phyloP scores from a whole-genome alignment of 2,797 vertebrate genomes.

The Potorous gilbertii region DNA sequence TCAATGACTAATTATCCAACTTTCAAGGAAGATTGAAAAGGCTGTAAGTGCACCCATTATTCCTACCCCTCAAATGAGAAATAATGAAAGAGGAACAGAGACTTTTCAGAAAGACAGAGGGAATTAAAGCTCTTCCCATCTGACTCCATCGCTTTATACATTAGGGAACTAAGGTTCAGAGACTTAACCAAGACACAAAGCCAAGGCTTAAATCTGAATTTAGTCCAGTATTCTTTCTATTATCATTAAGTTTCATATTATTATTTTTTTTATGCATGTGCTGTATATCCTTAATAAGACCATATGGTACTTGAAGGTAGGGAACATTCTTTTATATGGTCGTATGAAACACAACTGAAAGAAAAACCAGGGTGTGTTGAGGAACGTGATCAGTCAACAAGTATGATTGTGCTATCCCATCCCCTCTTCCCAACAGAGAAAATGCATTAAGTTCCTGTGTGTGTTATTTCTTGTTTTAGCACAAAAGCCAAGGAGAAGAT shows the following conservation, averaged over 20 bases:
- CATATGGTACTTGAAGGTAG: neutral
- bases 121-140: neutral
- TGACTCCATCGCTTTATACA: neutral
- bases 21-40: rapidly evolving
- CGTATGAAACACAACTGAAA: neutral
- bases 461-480: neutral
- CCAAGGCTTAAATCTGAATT: neutral
- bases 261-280: neutral
- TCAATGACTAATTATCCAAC: neutral
- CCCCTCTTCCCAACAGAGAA: neutral
- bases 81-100: constrained; percentile 25
- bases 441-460: rapidly evolving
- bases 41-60: neutral
- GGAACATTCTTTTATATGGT: neutral
- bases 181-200: neutral
- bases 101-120: neutral
- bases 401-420: neutral
- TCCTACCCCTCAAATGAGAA: neutral
- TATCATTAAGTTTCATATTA: neutral
- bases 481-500: neutral
- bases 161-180: neutral
- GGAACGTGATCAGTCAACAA: neutral
- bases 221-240: neutral
- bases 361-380: neutral
- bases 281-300: neutral